Evolutionary conservation across 2,797 vertebrate genomes (phyloP), one percentile per base, ranked within the genome.

Genomic region (Hippopotamyrus pictus): DNA sequence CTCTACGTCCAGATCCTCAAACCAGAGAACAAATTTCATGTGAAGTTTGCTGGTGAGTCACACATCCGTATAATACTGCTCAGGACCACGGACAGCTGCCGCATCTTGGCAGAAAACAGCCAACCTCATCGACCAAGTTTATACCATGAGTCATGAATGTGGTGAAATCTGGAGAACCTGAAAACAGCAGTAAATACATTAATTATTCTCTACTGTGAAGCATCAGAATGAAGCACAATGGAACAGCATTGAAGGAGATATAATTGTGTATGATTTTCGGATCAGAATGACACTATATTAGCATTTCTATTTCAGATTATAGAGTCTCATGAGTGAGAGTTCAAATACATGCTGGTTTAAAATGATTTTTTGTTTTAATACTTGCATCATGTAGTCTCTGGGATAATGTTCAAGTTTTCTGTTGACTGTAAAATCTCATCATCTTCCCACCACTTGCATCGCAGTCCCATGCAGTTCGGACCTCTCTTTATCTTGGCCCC

Each of bases 21-120:
- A 93, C 99, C 99, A 17, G 99, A 99, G 93, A 99, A 99, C 92
- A 99, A 99, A 95, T 99, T 99, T 91, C 99, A 99, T 89, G 99
- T 99, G 46, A 99, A 99, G 93, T 99, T 99, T 96, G 98, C 98
- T 90, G 99, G 99, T 99, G 94, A 96, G 96, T 92, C 88, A 65
- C 29, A 19, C 37, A 1, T 51, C 73, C 69, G 14, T 14, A 11
- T 1, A 14, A 2, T 5, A 5, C 48, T 44, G 11, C 29, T 57
- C 85, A 79, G 84, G 11, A 76, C 62, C 48, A 46, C 33, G 59
- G 82, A 89, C 51, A 89, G 88, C 88, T 50, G 53, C 25, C 6
- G 0, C 37, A 17, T 53, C 22, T 14, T 19, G 44, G 62, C 46
- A 25, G 25, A n/a, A 54, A 54, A n/a, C 5, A 86, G 12, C 50